Conservation (phyloP, 2,113 vertebrate genomes). For the Pica pica region DNA sequence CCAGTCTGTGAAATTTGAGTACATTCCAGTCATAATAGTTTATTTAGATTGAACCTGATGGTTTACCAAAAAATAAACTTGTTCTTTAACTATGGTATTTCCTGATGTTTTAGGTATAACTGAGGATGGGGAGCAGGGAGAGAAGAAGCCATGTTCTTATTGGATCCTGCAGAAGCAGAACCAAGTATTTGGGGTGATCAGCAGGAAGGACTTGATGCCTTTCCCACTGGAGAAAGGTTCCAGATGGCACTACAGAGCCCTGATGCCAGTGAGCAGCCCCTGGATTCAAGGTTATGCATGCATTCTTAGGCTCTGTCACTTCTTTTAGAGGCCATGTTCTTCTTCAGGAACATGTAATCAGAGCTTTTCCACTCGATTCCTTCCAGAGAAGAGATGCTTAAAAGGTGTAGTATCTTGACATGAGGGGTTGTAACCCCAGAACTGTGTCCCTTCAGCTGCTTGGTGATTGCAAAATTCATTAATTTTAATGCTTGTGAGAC, state of each 20-base stretch:
- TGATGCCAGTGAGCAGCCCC: neutral
- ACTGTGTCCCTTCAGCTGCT: neutral
- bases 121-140: neutral
- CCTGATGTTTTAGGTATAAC: neutral
- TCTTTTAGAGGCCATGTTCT: neutral
- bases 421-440: neutral
- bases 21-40: slow-evolving; percentile 35
- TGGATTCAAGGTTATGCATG: neutral
- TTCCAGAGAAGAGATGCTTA: neutral
- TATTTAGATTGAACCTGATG: neutral
- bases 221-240: neutral
- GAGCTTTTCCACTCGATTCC: neutral
- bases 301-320: neutral
- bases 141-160: neutral
- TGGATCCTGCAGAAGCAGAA: slow-evolving; percentile 10
- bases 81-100: neutral
- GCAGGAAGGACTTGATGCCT: slow-evolving; percentile 43
- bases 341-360: neutral
- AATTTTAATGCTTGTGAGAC: neutral
- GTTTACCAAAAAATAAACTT: neutral
- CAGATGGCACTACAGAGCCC: neutral
- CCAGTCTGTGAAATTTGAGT: slow-evolving; percentile 39
- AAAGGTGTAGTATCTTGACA: neutral
- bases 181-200: slow-evolving; percentile 28
- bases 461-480: neutral